Conservation (phyloP, 2,113 vertebrate species). For the Phainopepla nitens region DNA sequence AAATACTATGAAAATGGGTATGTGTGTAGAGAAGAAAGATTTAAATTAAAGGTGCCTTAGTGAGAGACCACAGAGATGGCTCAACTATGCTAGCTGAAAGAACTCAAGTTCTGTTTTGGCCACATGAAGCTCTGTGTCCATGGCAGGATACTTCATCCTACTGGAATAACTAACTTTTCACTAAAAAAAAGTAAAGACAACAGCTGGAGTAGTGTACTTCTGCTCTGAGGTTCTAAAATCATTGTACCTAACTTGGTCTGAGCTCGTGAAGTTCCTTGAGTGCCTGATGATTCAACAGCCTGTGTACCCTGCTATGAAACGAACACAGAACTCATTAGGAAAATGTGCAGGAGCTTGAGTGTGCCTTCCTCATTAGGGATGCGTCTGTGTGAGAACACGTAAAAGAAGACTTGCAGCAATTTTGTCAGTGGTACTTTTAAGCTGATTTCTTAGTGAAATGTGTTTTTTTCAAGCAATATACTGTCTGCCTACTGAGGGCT, state of each 20-base stretch:
- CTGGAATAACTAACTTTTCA: neutral
- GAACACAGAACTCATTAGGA: neutral
- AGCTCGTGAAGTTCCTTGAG: neutral
- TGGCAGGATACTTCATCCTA: neutral
- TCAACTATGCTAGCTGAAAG: neutral
- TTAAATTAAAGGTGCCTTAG: neutral
- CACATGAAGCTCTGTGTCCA: accelerated
- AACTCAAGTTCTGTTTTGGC: neutral
- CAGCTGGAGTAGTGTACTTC: neutral
- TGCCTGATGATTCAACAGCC: neutral
- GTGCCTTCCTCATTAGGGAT: neutral
- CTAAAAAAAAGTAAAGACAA: neutral
- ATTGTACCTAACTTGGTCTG: neutral
- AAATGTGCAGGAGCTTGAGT: neutral
- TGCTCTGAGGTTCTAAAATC: neutral
- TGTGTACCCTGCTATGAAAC: neutral
- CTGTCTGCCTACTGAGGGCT: neutral
- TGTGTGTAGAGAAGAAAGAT: neutral
- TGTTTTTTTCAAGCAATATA: neutral
- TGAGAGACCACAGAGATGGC: neutral
- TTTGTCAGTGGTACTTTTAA: neutral
- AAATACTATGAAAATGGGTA: neutral
- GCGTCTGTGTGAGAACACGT: neutral
- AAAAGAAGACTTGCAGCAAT: neutral
- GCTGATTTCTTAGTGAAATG: neutral